These are phyloP conservation scores for Herpetotheres cachinnans DNA, from an alignment of 2,113 vertebrate species.

Conservation along the genomic window DNA sequence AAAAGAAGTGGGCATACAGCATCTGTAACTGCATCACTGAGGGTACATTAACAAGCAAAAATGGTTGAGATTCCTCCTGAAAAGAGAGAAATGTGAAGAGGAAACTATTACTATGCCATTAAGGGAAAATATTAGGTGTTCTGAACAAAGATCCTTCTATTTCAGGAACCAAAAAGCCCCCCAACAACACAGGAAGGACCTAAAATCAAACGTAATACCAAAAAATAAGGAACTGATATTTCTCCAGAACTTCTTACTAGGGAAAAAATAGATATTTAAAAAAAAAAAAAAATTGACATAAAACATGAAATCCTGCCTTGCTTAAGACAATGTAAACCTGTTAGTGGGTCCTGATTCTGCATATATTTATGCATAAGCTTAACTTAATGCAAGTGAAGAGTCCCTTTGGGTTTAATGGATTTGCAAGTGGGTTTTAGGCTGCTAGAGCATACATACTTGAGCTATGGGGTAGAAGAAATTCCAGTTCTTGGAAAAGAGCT, in stretches of 20 bases:
- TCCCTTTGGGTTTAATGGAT: neutral
- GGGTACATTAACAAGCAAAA: neutral
- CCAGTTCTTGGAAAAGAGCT: conserved; percentile 33
- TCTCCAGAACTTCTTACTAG: neutral
- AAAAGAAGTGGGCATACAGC: neutral
- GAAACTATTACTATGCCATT: neutral
- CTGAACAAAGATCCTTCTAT: neutral
- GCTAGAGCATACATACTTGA: neutral
- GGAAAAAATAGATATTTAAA: neutral
- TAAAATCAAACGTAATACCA: neutral
- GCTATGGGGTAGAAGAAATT: neutral
- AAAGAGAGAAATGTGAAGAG: neutral
- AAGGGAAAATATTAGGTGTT: neutral
- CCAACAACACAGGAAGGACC: neutral
- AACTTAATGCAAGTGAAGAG: neutral
- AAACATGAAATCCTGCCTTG: neutral
- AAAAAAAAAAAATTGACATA: neutral
- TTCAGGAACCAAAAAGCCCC: neutral
- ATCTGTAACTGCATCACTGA: neutral
- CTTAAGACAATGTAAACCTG: neutral
- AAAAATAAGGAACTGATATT: neutral
- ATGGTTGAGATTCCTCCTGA: neutral
- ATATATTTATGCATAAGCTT: neutral
- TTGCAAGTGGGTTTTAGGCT: neutral
- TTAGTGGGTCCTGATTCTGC: neutral